Evolutionary conservation across 2,113 vertebrate species (phyloP).

Genomic region (Alligator mississippiensis): DNA sequence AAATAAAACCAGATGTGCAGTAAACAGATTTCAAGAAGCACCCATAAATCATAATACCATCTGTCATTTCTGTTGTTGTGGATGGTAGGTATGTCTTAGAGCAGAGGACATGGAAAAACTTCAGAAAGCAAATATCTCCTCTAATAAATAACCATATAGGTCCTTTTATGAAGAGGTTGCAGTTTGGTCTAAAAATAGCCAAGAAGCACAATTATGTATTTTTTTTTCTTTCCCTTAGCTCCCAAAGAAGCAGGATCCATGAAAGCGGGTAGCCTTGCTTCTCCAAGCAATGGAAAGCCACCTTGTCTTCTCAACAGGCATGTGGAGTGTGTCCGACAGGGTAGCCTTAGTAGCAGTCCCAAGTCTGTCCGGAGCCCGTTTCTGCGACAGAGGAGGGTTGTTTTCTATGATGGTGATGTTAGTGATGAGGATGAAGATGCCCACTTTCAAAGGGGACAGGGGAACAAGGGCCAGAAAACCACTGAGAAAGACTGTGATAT

Average conservation of each 20-base stretch:
- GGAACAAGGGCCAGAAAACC: slow-evolving; percentile 41
- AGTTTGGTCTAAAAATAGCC: neutral
- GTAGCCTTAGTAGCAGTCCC: slow-evolving; percentile 81
- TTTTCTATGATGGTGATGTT: slow-evolving; percentile 82
- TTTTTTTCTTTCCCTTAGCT: slow-evolving; percentile 26
- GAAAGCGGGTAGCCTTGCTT: slow-evolving; percentile 68
- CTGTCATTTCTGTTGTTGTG: neutral
- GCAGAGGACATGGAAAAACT: neutral
- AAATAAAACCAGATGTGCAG: slow-evolving; percentile 20
- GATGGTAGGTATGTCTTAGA: neutral
- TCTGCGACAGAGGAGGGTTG: slow-evolving; percentile 84
- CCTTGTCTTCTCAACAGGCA: slow-evolving; percentile 70
- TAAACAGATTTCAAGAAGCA: neutral
- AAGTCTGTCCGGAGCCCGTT: slow-evolving; percentile 86
- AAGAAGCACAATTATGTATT: neutral
- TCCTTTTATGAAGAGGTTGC: neutral
- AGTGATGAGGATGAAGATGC: slow-evolving; percentile 80
- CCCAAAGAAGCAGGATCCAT: slow-evolving; percentile 70
- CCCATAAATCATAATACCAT: neutral
- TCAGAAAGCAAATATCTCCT: neutral
- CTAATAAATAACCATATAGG: neutral
- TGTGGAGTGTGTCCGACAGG: slow-evolving; percentile 71
- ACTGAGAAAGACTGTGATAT: slow-evolving; percentile 58
- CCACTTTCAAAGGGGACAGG: slow-evolving; percentile 62
- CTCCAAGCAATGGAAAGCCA: slow-evolving; percentile 51